A percentile compares a stretch with the other conserved stretches of the same genome.
phyloP scores from a whole-genome alignment of 2,888 invertebrate species.

The Leptopterna dolabrata region DNA sequence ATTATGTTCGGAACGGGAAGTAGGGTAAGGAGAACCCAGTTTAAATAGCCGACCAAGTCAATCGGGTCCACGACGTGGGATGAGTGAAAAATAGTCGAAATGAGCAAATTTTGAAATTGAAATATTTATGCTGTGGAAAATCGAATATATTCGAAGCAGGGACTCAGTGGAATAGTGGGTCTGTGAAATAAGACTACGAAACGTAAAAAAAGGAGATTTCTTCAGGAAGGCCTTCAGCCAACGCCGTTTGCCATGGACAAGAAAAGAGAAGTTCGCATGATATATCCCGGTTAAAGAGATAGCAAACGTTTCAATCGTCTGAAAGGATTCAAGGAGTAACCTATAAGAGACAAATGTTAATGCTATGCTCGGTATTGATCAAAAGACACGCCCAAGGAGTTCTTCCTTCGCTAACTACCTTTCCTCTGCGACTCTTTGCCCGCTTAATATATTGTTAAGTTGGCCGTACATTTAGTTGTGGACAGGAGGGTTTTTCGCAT shows the following conservation, averaged over 20 bases:
- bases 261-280: slow-evolving; percentile 15
- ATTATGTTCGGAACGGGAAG: background rate
- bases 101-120: background rate
- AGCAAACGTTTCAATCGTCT: slow-evolving; percentile 36
- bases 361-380: slow-evolving; percentile 41
- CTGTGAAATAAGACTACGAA: too few relatives aligned
- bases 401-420: slow-evolving; percentile 16
- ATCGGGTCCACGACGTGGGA: background rate
- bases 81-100: background rate
- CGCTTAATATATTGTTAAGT: slow-evolving; percentile 22
- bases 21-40: background rate
- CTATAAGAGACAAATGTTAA: slow-evolving; percentile 46
- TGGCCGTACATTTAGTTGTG: slow-evolving; percentile 9
- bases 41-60: background rate
- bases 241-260: background rate
- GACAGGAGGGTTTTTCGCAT: slow-evolving; percentile 8
- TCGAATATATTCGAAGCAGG: too few relatives aligned
- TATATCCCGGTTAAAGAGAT: slow-evolving; percentile 34
- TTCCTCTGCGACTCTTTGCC: background rate
- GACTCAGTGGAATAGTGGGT: too few relatives aligned
- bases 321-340: background rate
- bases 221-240: background rate
- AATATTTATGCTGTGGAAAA: too few relatives aligned
- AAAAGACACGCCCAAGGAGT: slow-evolving; percentile 42
- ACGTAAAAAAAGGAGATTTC: background rate